Base-by-base conservation (phyloP, 2,797 vertebrate species). In the Leuciscus waleckii region DNA sequence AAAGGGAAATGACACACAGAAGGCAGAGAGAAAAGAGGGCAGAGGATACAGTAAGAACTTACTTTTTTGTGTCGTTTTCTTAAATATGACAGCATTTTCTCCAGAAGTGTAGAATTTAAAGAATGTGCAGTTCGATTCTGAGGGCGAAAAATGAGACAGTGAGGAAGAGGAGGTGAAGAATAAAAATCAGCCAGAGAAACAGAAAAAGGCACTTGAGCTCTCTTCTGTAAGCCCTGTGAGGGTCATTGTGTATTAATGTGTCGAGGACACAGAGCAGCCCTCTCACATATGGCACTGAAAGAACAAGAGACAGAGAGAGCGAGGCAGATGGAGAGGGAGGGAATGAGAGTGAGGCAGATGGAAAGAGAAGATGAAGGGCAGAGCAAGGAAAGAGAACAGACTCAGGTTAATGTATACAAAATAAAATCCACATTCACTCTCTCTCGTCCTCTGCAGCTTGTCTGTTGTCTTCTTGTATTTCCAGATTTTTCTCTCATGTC, bases 61-160 rank as follows among this genome's bases (percentile, higher is more conserved):
- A 97, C 96, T 95, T 89, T 96, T 97, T 91, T 95, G 94, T 11
- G 96, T 97, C 2, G 95, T 96, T 92, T 96, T 96, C 91, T 96
- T 96, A 92, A 98, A 97, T 89, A 98, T 95, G 82, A 90, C 93
- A 1, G 96, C 95, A n/a, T 97, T 97, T 85, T 97, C 96, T 87
- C 97, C 97, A 2, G 97, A 97, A 79, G 96, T 97, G 93, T 97
- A 97, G 94, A 98, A 97, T 91, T 96, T 97, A 91, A 98, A 98
- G 90, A 96, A 97, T 87, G 96, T 96, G 90, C 97, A 98, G 93
- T 97, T 98, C 68, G 96, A 95, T 90, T 97, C 97, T 98, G 94
- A 85, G 29, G 81, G 46, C 16, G 19, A 85, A 37, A 88, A 69
- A 56, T 41, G 35, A 84, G 74, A 80, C 43, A 32, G 61, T 23